Evolutionary conservation across 2,888 invertebrate species (phyloP), one percentile per base, ranked within the genome.

Genomic region (Apodemia zela): DNA sequence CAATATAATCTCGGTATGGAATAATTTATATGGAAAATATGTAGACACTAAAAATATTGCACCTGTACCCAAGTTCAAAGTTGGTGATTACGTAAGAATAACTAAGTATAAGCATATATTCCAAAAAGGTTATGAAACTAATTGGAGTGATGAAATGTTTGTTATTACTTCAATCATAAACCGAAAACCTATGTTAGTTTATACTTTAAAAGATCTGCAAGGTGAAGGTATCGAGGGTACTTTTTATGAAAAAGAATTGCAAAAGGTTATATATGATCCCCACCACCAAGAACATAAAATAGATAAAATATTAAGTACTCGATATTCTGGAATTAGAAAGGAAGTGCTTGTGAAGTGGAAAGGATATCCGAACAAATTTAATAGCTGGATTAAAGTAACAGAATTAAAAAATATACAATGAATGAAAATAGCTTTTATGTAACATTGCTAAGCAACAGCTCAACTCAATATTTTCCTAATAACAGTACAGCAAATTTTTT

Each of bases 91-190:
- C 61, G 70, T 71, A 0, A 68, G 69, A 63, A 72, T 73, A 42
- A 72, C 73, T 8, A 74, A 72, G 64, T 67, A 69, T 63, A 73
- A 72, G 67, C 72, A 74, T 10, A 10, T 35, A 8, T 35, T 35
- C 11, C 35, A 72, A 69, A 73, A 73, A 63, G 70, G 72, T 6
- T 74, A 73, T 65, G 71, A 73, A 68, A 65, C 73, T 8, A 73
- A 73, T 54, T 73, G 73, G 73, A 75, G 73, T 67, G 73, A 73
- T 68, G 72, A 75, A 70, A 71, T 75, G 51, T 75, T 75, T 65
- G 49, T 63, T 7, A 60, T 69, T n/a, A 21, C 65, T 17, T 62
- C 67, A 8, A 21, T 70, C 11, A 67, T 71, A 59, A 54, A 66
- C 10, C 58, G 71, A 54, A 66, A 66, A 2, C 68, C 71, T 1